Conservation (phyloP, 2,797 vertebrate species). For the Poecile montanus region DNA sequence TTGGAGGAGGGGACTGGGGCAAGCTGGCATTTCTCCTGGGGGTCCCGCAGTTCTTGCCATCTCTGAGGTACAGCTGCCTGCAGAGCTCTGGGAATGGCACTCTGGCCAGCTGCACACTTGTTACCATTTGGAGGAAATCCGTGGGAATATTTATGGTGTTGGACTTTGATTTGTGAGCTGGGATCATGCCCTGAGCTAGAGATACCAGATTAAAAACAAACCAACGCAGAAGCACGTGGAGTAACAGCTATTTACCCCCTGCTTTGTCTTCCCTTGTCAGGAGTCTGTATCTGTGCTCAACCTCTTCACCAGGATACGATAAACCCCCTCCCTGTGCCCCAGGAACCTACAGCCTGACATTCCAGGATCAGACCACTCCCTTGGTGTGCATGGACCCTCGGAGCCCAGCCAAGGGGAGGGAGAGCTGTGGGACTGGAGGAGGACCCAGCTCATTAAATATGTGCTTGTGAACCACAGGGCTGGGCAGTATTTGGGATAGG, state of each 20-base stretch:
- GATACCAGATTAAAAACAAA: neutral
- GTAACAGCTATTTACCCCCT: neutral
- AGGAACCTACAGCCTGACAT: neutral
- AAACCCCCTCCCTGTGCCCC: constrained; percentile 18
- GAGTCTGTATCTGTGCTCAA: constrained; percentile 93
- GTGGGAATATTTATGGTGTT: neutral
- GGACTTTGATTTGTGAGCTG: neutral
- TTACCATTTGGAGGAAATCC: neutral
- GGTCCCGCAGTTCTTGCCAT: accelerated
- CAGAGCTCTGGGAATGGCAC: neutral
- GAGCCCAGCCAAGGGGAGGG: neutral
- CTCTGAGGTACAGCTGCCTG: neutral
- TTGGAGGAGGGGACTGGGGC: neutral
- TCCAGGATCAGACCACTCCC: constrained; percentile 35
- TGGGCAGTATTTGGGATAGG: constrained; percentile 59
- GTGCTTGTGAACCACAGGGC: constrained; percentile 53
- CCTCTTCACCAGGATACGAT: constrained; percentile 95
- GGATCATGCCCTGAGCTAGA: neutral
- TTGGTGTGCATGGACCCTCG: constrained; percentile 42
- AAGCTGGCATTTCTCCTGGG: neutral
- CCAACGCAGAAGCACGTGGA: neutral
- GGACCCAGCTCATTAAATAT: constrained; percentile 69
- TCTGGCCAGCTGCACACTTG: accelerated
- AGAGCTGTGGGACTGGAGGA: constrained; percentile 36
- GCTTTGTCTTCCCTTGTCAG: constrained; percentile 65